Conservation (phyloP, 2,888 invertebrate genomes). For the Ochropacha duplaris region DNA sequence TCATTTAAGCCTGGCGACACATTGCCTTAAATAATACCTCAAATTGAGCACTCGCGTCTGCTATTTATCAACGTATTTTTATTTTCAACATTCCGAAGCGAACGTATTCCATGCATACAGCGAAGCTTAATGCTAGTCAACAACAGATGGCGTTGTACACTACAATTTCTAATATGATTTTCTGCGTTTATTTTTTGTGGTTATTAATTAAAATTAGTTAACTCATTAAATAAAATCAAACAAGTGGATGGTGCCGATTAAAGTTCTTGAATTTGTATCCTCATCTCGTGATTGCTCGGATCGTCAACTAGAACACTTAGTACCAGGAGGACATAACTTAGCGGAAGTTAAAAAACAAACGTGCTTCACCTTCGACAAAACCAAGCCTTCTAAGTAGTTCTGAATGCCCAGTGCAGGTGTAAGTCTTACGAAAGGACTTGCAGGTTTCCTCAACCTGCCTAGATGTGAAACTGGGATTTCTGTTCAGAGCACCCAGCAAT, state of each 20-base stretch:
- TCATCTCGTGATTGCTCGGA: slow-evolving; percentile 68
- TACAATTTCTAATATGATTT: slow-evolving; percentile 19
- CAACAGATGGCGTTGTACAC: slow-evolving; percentile 67
- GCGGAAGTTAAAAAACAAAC: slow-evolving; percentile 33
- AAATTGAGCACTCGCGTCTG: slow-evolving; percentile 46
- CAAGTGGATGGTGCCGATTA: slow-evolving; percentile 24
- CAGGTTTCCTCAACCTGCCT: slow-evolving; percentile 28
- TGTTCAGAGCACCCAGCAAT: slow-evolving; percentile 16
- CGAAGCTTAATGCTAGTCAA: slow-evolving; percentile 50
- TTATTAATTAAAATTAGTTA: slow-evolving; percentile 21
- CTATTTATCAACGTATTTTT: slow-evolving; percentile 19
- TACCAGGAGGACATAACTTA: slow-evolving; percentile 63
- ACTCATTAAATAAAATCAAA: slow-evolving; percentile 29
- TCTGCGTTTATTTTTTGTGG: slow-evolving; percentile 12
- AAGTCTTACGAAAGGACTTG: slow-evolving; percentile 54
- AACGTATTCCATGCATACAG: slow-evolving; percentile 16
- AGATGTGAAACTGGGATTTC: slow-evolving; percentile 12
- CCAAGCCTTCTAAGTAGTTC: slow-evolving; percentile 40
- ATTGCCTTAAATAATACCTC: slow-evolving; percentile 70
- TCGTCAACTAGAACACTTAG: slow-evolving; percentile 80
- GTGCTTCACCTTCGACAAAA: slow-evolving; percentile 24
- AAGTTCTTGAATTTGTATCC: slow-evolving; percentile 41
- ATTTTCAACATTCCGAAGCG: slow-evolving; percentile 16
- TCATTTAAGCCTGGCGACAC: slow-evolving; percentile 73
- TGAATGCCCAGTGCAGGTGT: slow-evolving; percentile 52